Conservation (phyloP, 2,113 vertebrate genomes). For the Paedocypris sp. region DNA sequence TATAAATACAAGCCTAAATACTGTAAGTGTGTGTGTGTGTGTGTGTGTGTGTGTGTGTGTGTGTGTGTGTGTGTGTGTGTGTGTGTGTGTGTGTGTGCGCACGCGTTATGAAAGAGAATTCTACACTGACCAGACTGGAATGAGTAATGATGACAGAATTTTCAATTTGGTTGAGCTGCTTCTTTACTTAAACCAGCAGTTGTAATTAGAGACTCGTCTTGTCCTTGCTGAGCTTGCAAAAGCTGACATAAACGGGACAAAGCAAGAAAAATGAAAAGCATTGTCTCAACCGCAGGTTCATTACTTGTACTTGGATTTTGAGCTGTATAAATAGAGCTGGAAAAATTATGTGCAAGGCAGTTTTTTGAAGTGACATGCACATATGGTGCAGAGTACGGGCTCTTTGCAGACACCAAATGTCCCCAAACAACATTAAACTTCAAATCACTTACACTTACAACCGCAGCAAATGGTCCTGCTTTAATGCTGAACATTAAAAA, state of each 20-base stretch:
- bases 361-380: neutral
- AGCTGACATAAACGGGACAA: constrained; percentile 9
- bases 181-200: neutral
- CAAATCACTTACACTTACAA: too few species aligned
- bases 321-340: neutral
- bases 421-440: too few species aligned
- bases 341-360: constrained; percentile 2
- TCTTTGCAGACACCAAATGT: too few species aligned
- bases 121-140: neutral
- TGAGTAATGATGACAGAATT: neutral
- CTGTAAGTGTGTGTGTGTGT: too few species aligned
- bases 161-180: neutral
- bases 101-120: neutral
- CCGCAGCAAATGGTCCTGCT: too few species aligned
- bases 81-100: too few species aligned
- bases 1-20: too few species aligned
- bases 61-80: too few species aligned
- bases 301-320: constrained; percentile 18
- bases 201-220: constrained; percentile 1
- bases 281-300: constrained; percentile 19
- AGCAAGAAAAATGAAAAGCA: neutral
- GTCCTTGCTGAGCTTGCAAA: constrained; percentile 18
- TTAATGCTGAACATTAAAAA: too few species aligned
- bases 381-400: constrained; percentile 25
- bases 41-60: too few species aligned